Percentiles rank a stretch among this genome's conserved stretches.
These are phyloP conservation scores for Cephus runcator DNA, from an alignment of 2,888 invertebrate species.

Conservation along the genomic window DNA sequence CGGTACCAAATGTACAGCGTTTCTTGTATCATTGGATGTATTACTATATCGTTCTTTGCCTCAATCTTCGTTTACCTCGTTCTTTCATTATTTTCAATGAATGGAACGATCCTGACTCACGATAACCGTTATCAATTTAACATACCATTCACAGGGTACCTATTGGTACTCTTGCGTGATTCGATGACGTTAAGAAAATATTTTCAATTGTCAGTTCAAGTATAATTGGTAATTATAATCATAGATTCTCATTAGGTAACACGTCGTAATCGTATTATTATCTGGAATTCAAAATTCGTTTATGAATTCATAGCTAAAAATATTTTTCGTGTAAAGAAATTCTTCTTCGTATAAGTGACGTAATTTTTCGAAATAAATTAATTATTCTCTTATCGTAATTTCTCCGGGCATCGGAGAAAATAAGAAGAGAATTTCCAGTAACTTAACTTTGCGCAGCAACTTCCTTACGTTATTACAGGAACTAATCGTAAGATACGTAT, in stretches of 20 bases:
- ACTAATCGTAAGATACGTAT: neutral
- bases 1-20: neutral
- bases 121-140: neutral
- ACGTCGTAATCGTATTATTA: neutral
- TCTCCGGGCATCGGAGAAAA: neutral
- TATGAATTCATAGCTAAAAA: neutral
- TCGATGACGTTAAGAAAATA: neutral
- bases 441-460: neutral
- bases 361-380: neutral
- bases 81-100: neutral
- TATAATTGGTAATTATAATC: neutral
- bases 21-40: neutral
- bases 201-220: neutral
- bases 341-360: neutral
- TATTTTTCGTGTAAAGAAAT: neutral
- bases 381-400: neutral
- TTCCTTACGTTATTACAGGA: neutral
- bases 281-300: neutral
- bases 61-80: neutral
- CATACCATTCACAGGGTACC: neutral
- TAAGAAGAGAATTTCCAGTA: neutral
- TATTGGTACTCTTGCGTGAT: neutral
- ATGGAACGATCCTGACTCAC: neutral
- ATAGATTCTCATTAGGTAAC: neutral
- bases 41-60: neutral